Conservation (phyloP, 1,140 invertebrate genomes). For the Hesperophylax magnus region DNA sequence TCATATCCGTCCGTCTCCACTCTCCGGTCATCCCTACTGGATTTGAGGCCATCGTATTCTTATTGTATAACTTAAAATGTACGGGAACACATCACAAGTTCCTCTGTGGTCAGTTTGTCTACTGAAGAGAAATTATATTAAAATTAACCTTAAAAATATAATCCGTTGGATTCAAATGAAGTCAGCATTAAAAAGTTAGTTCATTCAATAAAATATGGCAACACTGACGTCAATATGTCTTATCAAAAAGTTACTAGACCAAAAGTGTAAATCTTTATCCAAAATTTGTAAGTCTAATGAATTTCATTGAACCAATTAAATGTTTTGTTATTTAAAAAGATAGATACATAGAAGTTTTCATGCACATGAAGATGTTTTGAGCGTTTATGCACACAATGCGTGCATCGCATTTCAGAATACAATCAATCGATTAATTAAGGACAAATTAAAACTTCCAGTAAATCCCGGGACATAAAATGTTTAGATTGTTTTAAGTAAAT, state of each 20-base stretch:
- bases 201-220: conserved; percentile 13
- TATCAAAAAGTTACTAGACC: conserved; percentile 34
- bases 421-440: neutral
- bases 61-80: conserved; percentile 32
- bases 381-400: neutral
- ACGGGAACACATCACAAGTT: conserved; percentile 16
- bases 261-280: conserved; percentile 26
- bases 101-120: conserved; percentile 36
- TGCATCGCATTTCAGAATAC: neutral
- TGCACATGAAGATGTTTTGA: neutral
- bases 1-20: neutral
- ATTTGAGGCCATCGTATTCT: conserved; percentile 36
- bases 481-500: conserved; percentile 34
- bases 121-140: conserved; percentile 19
- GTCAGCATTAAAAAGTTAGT: conserved; percentile 6
- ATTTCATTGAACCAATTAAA: neutral
- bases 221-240: conserved; percentile 16
- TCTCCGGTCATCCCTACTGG: conserved; percentile 37
- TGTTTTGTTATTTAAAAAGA: neutral
- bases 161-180: conserved; percentile 1
- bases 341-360: neutral
- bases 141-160: conserved; percentile 21
- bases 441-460: conserved; percentile 21
- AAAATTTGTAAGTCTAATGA: conserved; percentile 14
- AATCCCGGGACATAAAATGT: conserved; percentile 26